These are phyloP conservation scores for Psylliodes chrysocephalus DNA, from an alignment of 2,888 invertebrate genomes.

Conservation along the genomic window DNA sequence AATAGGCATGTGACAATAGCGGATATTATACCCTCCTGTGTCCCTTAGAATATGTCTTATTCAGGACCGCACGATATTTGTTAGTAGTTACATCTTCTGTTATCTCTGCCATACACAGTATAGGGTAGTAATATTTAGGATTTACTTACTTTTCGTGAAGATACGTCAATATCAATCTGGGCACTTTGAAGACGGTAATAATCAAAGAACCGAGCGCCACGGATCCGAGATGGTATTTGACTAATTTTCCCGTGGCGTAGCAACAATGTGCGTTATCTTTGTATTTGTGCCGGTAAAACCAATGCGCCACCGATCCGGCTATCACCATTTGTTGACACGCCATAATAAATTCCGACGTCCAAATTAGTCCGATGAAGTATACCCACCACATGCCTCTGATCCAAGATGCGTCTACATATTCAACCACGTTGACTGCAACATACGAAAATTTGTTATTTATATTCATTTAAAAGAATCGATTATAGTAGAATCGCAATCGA, in stretches of 20 bases:
- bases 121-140: too few species aligned
- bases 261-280: conserved; percentile 74
- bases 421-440: conserved; percentile 72
- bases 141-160: conserved; percentile 77
- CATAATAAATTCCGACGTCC: conserved; percentile 94
- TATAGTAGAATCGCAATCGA: too few species aligned
- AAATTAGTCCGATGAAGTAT: conserved; percentile 88
- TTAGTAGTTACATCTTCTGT: too few species aligned
- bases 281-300: conserved; percentile 89
- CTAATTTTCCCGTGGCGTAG: conserved; percentile 77
- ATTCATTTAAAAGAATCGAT: too few species aligned
- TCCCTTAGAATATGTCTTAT: too few species aligned
- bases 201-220: conserved; percentile 94
- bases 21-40: too few species aligned
- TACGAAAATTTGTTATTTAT: too few species aligned
- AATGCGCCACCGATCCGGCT: conserved; percentile 91
- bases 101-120: too few species aligned
- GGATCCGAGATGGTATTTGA: conserved; percentile 93
- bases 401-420: conserved; percentile 81
- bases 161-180: conserved; percentile 87
- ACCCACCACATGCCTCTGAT: conserved; percentile 96
- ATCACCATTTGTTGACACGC: conserved; percentile 95
- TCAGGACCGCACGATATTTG: too few species aligned
- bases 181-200: conserved; percentile 92
- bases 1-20: too few species aligned